A percentile compares a stretch with the other conserved stretches of the same genome.
phyloP scores from a whole-genome alignment of 2,113 vertebrate genomes.

The Crotalus viridis region DNA sequence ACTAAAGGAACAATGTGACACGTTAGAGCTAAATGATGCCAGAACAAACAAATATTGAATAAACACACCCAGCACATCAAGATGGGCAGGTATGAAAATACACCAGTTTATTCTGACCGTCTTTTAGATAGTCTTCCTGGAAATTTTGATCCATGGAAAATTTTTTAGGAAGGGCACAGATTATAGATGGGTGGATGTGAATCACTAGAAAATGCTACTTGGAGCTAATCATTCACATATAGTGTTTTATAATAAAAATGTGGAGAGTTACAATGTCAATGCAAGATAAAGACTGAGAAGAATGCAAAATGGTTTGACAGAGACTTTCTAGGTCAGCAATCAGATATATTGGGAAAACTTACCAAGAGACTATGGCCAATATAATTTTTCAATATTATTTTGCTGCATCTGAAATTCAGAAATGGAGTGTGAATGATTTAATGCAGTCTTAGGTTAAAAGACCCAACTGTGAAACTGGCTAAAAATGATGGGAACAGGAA shows the following conservation, averaged over 20 bases:
- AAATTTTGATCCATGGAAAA: conserved; percentile 52
- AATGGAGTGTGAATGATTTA: background rate
- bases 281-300: background rate
- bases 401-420: background rate
- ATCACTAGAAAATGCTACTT: background rate
- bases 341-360: background rate
- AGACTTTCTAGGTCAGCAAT: background rate
- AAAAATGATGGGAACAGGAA: background rate
- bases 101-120: conserved; percentile 62
- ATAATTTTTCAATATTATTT: background rate
- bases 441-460: background rate
- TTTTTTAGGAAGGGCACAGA: background rate
- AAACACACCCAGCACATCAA: conserved; percentile 41
- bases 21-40: conserved; percentile 37
- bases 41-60: conserved; percentile 50
- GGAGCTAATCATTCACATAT: background rate
- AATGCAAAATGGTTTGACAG: background rate
- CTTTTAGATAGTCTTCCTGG: conserved; percentile 48
- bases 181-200: conserved; percentile 10
- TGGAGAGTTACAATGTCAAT: background rate
- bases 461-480: background rate
- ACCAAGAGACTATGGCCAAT: background rate
- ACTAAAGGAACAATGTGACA: conserved; percentile 34
- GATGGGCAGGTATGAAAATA: conserved; percentile 66
- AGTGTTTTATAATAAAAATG: background rate